These are phyloP conservation scores for Psilopsiagon aurifrons DNA, from an alignment of 2,113 vertebrate genomes.

Conservation along the genomic window DNA sequence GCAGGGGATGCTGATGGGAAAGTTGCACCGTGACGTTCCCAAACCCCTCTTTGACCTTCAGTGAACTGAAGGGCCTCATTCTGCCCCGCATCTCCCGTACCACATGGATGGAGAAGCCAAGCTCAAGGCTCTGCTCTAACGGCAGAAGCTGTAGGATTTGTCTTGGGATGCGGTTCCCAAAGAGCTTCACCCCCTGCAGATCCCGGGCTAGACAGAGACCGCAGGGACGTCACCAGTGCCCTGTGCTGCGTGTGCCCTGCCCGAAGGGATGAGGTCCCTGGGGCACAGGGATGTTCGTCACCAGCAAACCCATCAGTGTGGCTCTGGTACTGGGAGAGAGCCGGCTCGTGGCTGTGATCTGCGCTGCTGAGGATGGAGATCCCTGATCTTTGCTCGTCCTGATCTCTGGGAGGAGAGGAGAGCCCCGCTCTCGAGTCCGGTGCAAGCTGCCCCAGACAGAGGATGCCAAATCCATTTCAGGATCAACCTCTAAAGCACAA, in stretches of 20 bases:
- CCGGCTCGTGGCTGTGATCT: neutral
- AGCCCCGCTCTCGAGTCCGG: accelerated
- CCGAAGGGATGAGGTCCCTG: neutral
- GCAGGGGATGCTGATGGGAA: neutral
- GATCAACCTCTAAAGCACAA: neutral
- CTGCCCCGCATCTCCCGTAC: neutral
- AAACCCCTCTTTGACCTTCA: neutral
- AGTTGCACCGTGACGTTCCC: accelerated
- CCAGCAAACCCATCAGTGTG: accelerated
- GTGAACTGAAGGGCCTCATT: neutral
- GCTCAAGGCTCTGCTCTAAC: neutral
- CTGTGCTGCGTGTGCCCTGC: neutral
- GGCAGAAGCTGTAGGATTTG: neutral
- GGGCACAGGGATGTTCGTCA: neutral
- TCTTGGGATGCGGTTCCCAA: neutral
- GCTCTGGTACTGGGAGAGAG: neutral
- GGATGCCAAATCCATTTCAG: neutral
- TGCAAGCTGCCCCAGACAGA: neutral
- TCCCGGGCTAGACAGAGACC: no score
- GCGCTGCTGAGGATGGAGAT: neutral
- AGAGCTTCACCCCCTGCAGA: accelerated
- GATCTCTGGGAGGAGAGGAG: accelerated
- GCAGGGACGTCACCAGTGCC: accelerated
- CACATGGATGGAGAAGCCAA: accelerated
- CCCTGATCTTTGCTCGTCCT: accelerated